phyloP scores from a whole-genome alignment of 2,888 invertebrate species.

The Holacanthella duospinosa region DNA sequence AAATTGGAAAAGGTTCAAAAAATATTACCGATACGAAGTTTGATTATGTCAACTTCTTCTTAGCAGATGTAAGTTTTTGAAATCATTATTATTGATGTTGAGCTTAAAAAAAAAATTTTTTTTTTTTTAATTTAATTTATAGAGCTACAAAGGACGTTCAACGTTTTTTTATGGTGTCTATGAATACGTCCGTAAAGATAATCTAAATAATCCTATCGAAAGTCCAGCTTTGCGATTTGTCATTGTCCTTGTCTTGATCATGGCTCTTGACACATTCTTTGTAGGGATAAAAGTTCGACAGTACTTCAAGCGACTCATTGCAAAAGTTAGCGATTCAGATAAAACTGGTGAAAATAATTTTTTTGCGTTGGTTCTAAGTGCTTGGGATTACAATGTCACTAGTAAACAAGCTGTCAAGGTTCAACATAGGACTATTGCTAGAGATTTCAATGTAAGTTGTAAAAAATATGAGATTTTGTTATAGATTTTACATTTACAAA shows the following conservation, averaged over 20 bases:
- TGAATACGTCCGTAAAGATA: neutral
- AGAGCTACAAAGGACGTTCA: neutral
- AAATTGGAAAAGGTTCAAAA: neutral
- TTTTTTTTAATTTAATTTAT: neutral
- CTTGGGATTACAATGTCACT: conserved; percentile 1
- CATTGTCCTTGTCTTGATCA: neutral
- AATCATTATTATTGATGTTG: neutral
- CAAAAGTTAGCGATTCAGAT: neutral
- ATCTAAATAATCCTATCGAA: neutral
- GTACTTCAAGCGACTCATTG: neutral
- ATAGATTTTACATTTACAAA: too few species aligned
- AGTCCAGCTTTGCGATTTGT: neutral
- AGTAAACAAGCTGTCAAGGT: neutral
- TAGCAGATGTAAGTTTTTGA: too few species aligned
- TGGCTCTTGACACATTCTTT: neutral
- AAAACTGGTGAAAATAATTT: neutral
- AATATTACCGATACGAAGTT: neutral
- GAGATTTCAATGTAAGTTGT: neutral
- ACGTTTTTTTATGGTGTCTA: neutral
- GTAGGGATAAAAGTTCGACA: neutral
- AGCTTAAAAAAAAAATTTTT: neutral
- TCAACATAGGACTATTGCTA: neutral
- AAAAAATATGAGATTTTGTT: neutral
- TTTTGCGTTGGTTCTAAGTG: neutral
- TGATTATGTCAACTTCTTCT: too few species aligned